phyloP scores from a whole-genome alignment of 2,113 vertebrate genomes.

The Brachypteracias leptosomus region DNA sequence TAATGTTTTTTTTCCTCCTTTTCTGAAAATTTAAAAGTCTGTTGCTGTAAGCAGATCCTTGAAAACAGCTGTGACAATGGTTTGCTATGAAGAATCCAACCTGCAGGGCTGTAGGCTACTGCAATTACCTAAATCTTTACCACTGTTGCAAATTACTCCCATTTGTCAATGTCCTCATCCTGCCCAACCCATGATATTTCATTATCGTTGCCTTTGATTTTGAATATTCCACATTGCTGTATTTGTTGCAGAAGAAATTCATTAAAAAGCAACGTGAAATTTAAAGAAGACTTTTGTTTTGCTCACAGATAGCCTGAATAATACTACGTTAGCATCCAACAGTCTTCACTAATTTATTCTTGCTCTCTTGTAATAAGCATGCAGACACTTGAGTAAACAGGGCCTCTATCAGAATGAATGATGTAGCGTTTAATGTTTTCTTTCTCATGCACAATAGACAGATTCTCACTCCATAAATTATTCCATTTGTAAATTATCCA shows the following conservation, averaged over 20 bases:
- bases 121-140: background rate
- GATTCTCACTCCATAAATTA: background rate
- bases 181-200: background rate
- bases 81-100: background rate
- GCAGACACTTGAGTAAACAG: background rate
- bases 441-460: background rate
- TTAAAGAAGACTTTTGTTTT: background rate
- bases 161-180: background rate
- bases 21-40: background rate
- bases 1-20: background rate
- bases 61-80: background rate
- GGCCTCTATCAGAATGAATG: background rate
- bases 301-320: background rate
- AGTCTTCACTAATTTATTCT: background rate
- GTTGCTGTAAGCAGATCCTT: background rate
- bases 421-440: background rate
- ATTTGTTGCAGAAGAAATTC: background rate
- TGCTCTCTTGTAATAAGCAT: background rate
- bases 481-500: background rate
- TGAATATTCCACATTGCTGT: background rate
- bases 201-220: background rate
- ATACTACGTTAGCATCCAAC: background rate
- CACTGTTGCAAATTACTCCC: background rate
- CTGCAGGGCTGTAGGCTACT: background rate
- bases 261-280: background rate